phyloP scores from a whole-genome alignment of 2,113 vertebrate species.

The Etheostoma cragini region DNA sequence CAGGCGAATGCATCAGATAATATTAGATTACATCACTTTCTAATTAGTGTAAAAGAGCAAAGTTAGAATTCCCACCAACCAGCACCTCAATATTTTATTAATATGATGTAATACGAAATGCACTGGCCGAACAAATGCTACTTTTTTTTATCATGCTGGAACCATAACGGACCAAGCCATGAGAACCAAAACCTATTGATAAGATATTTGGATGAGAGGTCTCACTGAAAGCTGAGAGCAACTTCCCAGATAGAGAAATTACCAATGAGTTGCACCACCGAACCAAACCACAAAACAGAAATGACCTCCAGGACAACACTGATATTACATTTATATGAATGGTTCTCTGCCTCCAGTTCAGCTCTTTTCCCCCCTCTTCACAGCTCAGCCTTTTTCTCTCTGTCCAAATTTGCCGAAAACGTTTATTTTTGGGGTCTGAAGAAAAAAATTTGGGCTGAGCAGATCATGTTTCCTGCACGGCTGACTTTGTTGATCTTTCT shows the following conservation, averaged over 20 bases:
- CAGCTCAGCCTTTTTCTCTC: neutral
- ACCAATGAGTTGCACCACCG: slow-evolving; percentile 35
- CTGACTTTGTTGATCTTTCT: slow-evolving; percentile 48
- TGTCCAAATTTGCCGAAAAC: slow-evolving; percentile 16
- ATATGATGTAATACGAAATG: too few relatives aligned
- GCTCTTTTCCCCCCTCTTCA: neutral
- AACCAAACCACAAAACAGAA: slow-evolving; percentile 23
- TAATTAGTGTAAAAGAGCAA: too few relatives aligned
- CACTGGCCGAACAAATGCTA: too few relatives aligned
- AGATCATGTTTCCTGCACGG: slow-evolving; percentile 55
- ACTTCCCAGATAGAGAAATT: slow-evolving; percentile 5
- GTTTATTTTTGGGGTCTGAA: slow-evolving; percentile 8
- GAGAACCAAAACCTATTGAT: too few relatives aligned
- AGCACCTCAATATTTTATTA: too few relatives aligned
- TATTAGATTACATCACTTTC: too few relatives aligned
- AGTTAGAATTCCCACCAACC: too few relatives aligned
- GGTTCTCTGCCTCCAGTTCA: neutral
- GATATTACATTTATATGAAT: slow-evolving; percentile 5
- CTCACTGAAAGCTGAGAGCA: neutral
- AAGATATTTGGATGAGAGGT: neutral
- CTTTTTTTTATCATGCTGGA: too few relatives aligned
- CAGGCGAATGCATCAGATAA: too few relatives aligned
- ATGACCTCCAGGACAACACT: slow-evolving; percentile 13
- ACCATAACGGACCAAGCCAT: too few relatives aligned
- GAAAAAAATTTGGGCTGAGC: slow-evolving; percentile 10